These are phyloP conservation scores for Rhaphigaster nebulosa DNA, from an alignment of 2,888 invertebrate species.

Conservation along the genomic window DNA sequence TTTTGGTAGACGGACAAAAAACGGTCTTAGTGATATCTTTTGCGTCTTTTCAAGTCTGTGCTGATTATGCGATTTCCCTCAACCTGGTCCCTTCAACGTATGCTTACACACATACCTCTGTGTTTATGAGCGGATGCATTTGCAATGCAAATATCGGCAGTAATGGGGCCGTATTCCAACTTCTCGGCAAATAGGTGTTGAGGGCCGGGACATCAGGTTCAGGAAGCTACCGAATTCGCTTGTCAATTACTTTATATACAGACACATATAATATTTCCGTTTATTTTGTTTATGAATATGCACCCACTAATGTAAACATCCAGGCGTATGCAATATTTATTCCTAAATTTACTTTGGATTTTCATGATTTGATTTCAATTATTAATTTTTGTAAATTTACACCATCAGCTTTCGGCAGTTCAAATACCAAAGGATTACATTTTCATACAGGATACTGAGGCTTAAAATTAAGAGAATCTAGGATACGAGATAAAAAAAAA, in stretches of 20 bases:
- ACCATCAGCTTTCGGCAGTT: too few species aligned
- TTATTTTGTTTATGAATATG: too few species aligned
- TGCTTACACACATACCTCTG: not conserved
- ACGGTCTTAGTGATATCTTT: not conserved
- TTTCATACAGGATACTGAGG: too few species aligned
- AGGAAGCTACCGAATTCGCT: not conserved
- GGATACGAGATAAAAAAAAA: too few species aligned
- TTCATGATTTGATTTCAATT: too few species aligned
- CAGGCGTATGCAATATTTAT: too few species aligned
- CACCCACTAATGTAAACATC: too few species aligned
- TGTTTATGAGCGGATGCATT: constrained; percentile 14
- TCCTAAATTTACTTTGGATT: too few species aligned
- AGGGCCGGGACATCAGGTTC: not conserved
- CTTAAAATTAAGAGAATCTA: too few species aligned
- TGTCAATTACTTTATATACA: not conserved
- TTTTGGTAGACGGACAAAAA: constrained; percentile 8
- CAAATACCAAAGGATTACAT: too few species aligned
- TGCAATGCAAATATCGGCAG: not conserved
- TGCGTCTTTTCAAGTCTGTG: not conserved
- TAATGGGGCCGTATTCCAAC: not conserved
- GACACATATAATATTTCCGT: not conserved
- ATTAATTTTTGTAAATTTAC: too few species aligned
- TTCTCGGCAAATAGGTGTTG: constrained; percentile 19
- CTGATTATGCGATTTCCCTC: not conserved
- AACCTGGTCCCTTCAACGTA: not conserved